A percentile compares a stretch with the other conserved stretches of the same genome.
Conservation (phyloP, 2,797 vertebrate genomes). For the Atherinosoma microstoma region DNA sequence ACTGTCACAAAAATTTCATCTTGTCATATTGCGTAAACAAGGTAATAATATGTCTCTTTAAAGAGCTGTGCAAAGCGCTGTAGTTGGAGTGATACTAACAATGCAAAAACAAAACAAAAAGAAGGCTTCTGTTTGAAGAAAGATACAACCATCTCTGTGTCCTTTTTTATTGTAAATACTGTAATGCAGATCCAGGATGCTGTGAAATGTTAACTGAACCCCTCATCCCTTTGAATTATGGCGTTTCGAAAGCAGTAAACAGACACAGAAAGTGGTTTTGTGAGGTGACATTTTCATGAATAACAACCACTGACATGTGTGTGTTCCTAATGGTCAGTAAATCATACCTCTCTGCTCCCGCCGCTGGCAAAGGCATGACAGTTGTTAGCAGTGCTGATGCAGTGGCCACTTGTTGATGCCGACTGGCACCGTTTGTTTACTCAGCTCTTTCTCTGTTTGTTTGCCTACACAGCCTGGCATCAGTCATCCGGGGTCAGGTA, state of each 20-base stretch:
- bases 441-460: conserved; percentile 67
- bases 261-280: conserved; percentile 31
- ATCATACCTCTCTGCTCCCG: conserved; percentile 51
- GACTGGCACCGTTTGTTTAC: conserved; percentile 64
- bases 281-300: conserved; percentile 51
- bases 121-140: conserved; percentile 11
- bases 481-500: conserved; percentile 96
- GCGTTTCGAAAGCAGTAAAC: conserved; percentile 57
- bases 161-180: conserved; percentile 49
- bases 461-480: conserved; percentile 87
- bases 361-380: conserved; percentile 45
- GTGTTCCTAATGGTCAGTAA: conserved; percentile 54
- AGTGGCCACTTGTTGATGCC: conserved; percentile 29
- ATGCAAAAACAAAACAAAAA: not conserved
- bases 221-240: conserved; percentile 58
- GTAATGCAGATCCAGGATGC: conserved; percentile 44
- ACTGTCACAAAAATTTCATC: too few relatives aligned
- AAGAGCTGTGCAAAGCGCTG: conserved; percentile 10
- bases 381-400: conserved; percentile 44
- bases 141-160: conserved; percentile 21
- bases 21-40: too few relatives aligned
- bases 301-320: conserved; percentile 53
- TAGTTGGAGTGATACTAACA: not conserved
- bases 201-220: conserved; percentile 40
- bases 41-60: not conserved